Percentiles rank a stretch among this genome's conserved stretches.
These are phyloP conservation scores for Neoseiulus cucumeris DNA, from an alignment of 1,140 invertebrate species.

Conservation along the genomic window DNA sequence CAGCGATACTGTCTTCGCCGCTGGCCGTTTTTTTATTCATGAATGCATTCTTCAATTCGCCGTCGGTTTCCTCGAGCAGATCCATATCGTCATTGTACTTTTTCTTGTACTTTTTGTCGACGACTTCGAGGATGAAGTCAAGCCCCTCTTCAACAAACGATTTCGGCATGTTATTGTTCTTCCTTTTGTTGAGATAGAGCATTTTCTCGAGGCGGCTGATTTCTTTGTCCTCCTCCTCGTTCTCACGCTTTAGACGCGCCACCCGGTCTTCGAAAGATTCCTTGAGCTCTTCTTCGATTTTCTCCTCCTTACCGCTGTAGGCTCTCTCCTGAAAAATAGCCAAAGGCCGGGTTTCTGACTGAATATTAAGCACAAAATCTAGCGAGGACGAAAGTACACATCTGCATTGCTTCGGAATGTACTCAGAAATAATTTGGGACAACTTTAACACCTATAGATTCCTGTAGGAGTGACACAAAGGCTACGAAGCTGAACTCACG, in stretches of 20 bases:
- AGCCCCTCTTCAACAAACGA: constrained; percentile 59
- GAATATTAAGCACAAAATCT: no score
- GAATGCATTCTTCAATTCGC: constrained; percentile 12
- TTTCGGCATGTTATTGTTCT: constrained; percentile 48
- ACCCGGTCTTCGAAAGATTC: constrained; percentile 31
- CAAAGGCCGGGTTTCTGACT: no score
- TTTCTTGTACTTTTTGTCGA: constrained; percentile 3
- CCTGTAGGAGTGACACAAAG: no score
- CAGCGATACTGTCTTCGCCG: not conserved
- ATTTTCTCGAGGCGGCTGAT: constrained; percentile 63
- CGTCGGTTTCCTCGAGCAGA: constrained; percentile 15
- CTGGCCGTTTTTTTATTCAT: not conserved
- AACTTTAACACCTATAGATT: no score
- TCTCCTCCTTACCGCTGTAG: not conserved
- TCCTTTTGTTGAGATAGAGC: constrained; percentile 54
- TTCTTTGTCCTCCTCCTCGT: constrained; percentile 51
- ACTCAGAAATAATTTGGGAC: no score
- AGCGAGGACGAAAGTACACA: no score
- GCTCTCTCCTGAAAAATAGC: not conserved
- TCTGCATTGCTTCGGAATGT: no score
- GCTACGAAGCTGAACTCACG: no score
- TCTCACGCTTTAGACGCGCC: constrained; percentile 42
- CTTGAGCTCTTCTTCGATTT: not conserved
- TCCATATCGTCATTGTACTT: constrained; percentile 7
- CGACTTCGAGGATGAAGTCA: constrained; percentile 49